These are phyloP conservation scores for Lepus americanus DNA, from an alignment of 2,113 vertebrate genomes.

Conservation along the genomic window DNA sequence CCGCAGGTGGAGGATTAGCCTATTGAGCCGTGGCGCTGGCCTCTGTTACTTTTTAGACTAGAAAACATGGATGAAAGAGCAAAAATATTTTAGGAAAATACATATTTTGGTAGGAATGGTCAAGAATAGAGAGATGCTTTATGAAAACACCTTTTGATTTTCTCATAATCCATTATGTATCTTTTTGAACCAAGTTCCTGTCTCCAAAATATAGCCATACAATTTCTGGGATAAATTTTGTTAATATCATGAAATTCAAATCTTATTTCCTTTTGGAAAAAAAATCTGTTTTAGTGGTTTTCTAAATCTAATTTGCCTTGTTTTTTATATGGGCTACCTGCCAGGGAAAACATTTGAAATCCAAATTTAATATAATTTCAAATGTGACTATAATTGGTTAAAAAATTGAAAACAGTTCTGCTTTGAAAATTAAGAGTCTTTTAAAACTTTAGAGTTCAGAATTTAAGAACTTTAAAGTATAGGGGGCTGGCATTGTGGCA, in stretches of 20 bases:
- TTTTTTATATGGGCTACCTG: neutral
- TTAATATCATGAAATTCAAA: conserved; percentile 20
- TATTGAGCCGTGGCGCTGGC: too few relatives aligned
- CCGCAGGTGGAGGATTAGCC: too few relatives aligned
- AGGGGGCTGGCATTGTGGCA: neutral
- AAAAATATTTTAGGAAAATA: conserved; percentile 11
- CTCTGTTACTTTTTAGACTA: neutral
- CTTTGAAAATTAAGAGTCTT: neutral
- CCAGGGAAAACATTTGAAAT: conserved; percentile 27
- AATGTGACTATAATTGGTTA: neutral
- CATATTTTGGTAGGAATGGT: neutral
- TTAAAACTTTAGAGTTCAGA: conserved; percentile 19
- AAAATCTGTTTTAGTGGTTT: neutral
- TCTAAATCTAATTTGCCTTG: neutral
- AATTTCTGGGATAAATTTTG: conserved; percentile 25
- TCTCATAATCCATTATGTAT: neutral
- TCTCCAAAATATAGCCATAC: neutral
- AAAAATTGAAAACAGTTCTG: neutral
- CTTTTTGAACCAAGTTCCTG: neutral
- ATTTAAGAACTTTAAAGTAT: conserved; percentile 9
- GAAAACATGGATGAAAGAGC: conserved; percentile 33
- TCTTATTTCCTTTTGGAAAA: conserved; percentile 41
- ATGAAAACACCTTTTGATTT: neutral
- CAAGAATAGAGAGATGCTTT: neutral
- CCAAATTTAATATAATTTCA: neutral